A percentile compares a stretch with the other conserved stretches of the same genome.
phyloP scores from a whole-genome alignment of 23 tunicate species.

The Ciona savignyi region DNA sequence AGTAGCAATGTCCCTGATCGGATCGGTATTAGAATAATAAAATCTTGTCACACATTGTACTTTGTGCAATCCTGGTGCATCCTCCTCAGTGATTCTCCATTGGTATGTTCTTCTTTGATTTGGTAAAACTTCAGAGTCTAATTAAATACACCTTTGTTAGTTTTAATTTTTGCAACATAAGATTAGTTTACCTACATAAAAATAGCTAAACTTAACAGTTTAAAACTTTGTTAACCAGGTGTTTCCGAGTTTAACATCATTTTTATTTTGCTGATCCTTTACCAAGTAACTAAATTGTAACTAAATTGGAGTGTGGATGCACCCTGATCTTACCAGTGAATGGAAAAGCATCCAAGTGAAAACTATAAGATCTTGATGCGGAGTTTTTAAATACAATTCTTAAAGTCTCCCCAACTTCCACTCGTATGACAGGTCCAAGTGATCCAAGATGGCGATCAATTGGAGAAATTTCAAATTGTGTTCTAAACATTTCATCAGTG shows the following conservation, averaged over 20 bases:
- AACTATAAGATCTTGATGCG: neutral
- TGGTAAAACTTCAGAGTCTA: neutral
- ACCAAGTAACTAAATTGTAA: too few relatives aligned
- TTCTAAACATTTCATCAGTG: conserved; percentile 6
- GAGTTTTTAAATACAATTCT: conserved; percentile 11
- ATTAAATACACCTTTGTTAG: too few relatives aligned
- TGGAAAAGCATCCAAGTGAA: conserved; percentile 1
- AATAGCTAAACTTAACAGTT: too few relatives aligned
- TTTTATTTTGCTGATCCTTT: too few relatives aligned
- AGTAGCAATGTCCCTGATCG: conserved; percentile 10
- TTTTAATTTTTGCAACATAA: neutral
- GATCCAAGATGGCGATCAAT: neutral
- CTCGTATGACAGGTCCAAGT: conserved; percentile 8
- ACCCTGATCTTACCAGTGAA: neutral
- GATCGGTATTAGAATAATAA: conserved; percentile 9
- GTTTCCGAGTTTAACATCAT: too few relatives aligned
- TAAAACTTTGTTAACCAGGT: too few relatives aligned
- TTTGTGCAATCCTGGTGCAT: neutral
- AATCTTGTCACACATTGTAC: conserved; percentile 2
- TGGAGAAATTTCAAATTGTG: neutral
- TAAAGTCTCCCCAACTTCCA: conserved; percentile 1
- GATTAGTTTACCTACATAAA: too few relatives aligned
- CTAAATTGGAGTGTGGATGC: too few relatives aligned
- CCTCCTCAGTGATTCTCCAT: neutral
- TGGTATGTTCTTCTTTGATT: neutral